Conservation (phyloP, 2,888 invertebrate species). For the Aleiodes testaceus region DNA sequence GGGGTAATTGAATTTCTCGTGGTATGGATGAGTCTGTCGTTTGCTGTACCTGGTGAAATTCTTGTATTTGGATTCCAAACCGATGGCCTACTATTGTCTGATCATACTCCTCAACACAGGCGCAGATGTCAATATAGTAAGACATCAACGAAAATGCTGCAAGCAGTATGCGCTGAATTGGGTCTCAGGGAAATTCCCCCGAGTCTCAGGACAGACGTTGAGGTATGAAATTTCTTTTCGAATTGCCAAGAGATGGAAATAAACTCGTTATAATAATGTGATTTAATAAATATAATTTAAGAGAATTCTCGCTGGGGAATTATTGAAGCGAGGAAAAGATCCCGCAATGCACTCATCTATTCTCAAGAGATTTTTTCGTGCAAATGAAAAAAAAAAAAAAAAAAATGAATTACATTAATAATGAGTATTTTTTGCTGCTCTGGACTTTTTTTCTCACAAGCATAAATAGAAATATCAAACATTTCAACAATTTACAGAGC, state of each 20-base stretch:
- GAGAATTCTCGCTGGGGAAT: background rate
- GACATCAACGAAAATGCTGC: constrained; percentile 74
- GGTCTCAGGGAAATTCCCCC: constrained; percentile 74
- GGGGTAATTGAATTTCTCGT: constrained; percentile 55
- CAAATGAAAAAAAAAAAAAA: background rate
- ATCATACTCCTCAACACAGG: constrained; percentile 51
- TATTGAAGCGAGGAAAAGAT: background rate
- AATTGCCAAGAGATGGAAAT: constrained; percentile 4
- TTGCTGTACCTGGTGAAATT: constrained; percentile 43
- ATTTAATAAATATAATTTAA: constrained; percentile 11
- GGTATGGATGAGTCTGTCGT: constrained; percentile 49
- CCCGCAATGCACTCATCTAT: background rate
- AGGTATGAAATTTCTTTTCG: constrained; percentile 70
- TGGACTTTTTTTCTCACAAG: too few relatives aligned
- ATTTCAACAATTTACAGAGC: constrained; percentile 4
- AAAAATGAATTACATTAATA: too few relatives aligned
- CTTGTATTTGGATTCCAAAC: constrained; percentile 48
- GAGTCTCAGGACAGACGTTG: constrained; percentile 74
- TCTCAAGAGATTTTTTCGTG: background rate
- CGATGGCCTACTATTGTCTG: constrained; percentile 54
- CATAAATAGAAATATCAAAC: too few relatives aligned
- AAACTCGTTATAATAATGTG: background rate
- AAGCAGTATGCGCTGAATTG: constrained; percentile 75
- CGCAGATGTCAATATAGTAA: constrained; percentile 75
- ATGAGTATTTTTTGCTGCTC: too few relatives aligned